Base-by-base conservation (phyloP, 2,888 invertebrate species). In the Chloroclysta siterata region DNA sequence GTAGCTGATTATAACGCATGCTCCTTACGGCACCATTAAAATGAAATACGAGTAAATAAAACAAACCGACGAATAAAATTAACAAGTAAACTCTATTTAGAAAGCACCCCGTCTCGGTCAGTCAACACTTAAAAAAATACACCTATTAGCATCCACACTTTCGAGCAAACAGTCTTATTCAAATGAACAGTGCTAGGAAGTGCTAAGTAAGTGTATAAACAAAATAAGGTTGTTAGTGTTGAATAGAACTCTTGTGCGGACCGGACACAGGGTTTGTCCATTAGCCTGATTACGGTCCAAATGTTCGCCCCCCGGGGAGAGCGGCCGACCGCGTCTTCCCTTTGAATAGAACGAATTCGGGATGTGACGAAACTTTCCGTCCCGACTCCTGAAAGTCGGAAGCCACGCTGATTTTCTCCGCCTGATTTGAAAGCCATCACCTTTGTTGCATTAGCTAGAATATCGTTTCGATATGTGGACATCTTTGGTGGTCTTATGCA, bases 241-340 rank as follows among this genome's bases (percentile, higher is more conserved):
- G 84, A 83, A 84, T 82, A 79, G 85, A 79, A 81, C 77, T 82
- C 82, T 85, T 80, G 81, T 83, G 76, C 79, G 81, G 79, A 84
- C 82, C 82, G 87, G 84, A 84, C 84, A 84, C 86, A 82, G 85
- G 88, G 88, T 85, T 84, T 83, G 84, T 86, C 88, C 89, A 90
- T 90, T 90, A 90, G 87, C 81, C 82, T 90, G 90, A 90, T 90
- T 90, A 90, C 90, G 89, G 89, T 88, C 89, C 85, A 87, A 88
- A 87, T 82, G 84, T 78, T 82, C 84, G 77, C 79, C 83, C 84
- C 79, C 78, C 67, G 80, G 52, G 83, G 87, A 81, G 78, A 75
- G 22, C 22, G 84, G 84, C 78, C 76, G 77, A 76, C 78, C 77
- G 76, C 76, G 82, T 79, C 76, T 80, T 78, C 78, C 77, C 76